A percentile compares a stretch with the other conserved stretches of the same genome.
These are phyloP conservation scores for Natrix natrix DNA, from an alignment of 2,797 vertebrate genomes.

Conservation along the genomic window DNA sequence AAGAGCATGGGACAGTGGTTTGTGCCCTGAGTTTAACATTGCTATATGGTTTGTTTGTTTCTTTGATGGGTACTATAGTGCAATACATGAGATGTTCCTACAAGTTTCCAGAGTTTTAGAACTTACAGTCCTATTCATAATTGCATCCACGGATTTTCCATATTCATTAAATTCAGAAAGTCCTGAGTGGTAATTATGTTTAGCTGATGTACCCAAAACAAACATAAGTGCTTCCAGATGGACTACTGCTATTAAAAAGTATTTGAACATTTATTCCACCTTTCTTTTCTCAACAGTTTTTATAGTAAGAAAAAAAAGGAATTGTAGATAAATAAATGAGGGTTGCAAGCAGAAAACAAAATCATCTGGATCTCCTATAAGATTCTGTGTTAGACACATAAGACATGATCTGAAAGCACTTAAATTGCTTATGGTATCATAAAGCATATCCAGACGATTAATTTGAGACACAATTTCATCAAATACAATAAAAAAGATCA, in stretches of 20 bases:
- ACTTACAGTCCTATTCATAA: constrained; percentile 26
- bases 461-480: background rate
- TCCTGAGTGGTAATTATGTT: background rate
- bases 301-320: background rate
- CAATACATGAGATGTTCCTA: constrained; percentile 55
- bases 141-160: constrained; percentile 2
- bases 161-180: constrained; percentile 19
- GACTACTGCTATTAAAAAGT: background rate
- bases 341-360: background rate
- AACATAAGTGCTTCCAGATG: background rate
- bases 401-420: background rate
- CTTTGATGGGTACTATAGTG: constrained; percentile 34
- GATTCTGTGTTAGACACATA: background rate
- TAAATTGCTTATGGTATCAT: background rate
- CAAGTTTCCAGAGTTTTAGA: constrained; percentile 18
- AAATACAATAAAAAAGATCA: background rate
- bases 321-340: background rate
- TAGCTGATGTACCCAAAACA: background rate
- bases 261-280: background rate
- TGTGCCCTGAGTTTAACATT: background rate
- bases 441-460: background rate
- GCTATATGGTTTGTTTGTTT: background rate
- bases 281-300: background rate
- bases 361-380: background rate
- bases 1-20: background rate